phyloP scores from a whole-genome alignment of 2,113 vertebrate species.

The Gallinago jamesoni region DNA sequence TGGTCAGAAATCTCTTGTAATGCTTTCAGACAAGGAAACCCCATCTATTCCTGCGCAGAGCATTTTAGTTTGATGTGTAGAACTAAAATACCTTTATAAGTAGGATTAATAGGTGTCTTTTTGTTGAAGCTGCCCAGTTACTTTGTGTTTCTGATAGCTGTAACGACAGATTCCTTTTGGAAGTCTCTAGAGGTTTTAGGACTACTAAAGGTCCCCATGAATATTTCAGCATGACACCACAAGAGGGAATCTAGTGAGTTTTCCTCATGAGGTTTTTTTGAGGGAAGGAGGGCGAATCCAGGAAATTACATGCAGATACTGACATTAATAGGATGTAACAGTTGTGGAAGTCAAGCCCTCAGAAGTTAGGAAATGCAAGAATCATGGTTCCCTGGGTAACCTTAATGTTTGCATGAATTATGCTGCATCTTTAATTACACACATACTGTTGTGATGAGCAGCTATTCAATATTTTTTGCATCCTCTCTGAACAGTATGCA shows the following conservation, averaged over 20 bases:
- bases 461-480: conserved; percentile 1
- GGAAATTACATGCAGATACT: background rate
- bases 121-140: background rate
- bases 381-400: background rate
- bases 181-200: background rate
- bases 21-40: background rate
- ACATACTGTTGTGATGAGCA: background rate
- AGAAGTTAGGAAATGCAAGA: conserved; percentile 4
- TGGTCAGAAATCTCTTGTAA: background rate
- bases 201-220: background rate
- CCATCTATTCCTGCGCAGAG: background rate
- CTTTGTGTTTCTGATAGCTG: background rate
- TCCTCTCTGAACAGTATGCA: background rate
- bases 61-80: background rate
- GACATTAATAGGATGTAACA: background rate
- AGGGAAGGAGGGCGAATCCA: background rate
- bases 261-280: background rate
- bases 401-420: background rate
- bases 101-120: background rate
- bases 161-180: background rate
- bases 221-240: background rate
- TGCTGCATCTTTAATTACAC: conserved; percentile 15
- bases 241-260: background rate
- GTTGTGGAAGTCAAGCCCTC: background rate
- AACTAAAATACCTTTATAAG: background rate